Evolutionary conservation across 2,888 invertebrate species (phyloP).

Genomic region (Cataglyphis albicans): DNA sequence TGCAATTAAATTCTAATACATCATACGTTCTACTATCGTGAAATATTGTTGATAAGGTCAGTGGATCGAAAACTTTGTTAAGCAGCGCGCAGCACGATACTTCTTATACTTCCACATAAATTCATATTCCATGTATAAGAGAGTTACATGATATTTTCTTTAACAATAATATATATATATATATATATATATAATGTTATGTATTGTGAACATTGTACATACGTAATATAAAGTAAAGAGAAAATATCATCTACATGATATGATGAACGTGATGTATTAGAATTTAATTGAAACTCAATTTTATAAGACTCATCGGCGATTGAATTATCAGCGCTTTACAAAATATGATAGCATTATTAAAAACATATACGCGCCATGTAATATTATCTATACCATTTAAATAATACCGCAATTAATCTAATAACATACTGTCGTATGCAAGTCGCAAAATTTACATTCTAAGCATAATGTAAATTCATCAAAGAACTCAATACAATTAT

Average conservation of each 20-base stretch:
- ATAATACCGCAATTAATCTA: constrained; percentile 65
- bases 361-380: background rate
- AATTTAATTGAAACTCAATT: background rate
- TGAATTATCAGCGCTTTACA: background rate
- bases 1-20: constrained; percentile 1
- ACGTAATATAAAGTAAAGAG: too few relatives aligned
- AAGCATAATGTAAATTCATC: constrained; percentile 74
- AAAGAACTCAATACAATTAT: constrained; percentile 73
- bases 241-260: background rate
- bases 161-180: background rate
- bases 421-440: constrained; percentile 64
- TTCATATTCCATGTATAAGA: background rate
- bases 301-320: background rate
- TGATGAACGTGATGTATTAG: background rate
- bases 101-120: background rate
- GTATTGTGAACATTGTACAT: background rate
- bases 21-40: background rate
- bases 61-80: background rate
- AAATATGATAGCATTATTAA: background rate
- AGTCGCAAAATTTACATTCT: constrained; percentile 77
- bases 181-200: background rate
- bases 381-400: constrained; percentile 28
- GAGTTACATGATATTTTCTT: background rate
- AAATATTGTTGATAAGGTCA: constrained; percentile 17
- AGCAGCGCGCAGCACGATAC: background rate